These are phyloP conservation scores for Actinernus sp. DNA, from an alignment of 92 coral and sea anemone genomes.

Conservation along the genomic window DNA sequence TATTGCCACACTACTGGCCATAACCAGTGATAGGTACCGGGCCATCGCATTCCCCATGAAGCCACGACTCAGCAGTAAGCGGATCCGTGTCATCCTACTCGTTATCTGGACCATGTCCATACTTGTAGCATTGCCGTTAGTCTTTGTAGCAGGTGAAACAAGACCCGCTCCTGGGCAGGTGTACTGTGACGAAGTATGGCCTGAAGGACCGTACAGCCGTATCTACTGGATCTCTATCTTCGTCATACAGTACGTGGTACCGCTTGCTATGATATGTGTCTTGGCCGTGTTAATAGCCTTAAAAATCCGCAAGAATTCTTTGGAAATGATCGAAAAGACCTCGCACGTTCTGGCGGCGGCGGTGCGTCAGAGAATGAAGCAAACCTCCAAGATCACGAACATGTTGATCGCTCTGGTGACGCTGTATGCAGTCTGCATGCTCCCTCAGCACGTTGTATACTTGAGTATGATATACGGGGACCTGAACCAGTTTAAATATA, in stretches of 20 bases:
- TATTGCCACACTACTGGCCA: slow-evolving; percentile 86
- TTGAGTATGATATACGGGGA: slow-evolving; percentile 83
- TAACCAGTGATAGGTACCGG: slow-evolving; percentile 92
- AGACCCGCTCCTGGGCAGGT: slow-evolving; percentile 55
- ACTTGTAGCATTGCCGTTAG: slow-evolving; percentile 69
- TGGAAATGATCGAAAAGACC: slow-evolving; percentile 54
- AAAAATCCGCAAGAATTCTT: slow-evolving; percentile 69
- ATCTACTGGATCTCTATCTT: slow-evolving; percentile 94
- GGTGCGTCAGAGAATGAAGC: slow-evolving; percentile 80
- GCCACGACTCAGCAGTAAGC: slow-evolving; percentile 75
- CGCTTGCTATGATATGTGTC: slow-evolving; percentile 70
- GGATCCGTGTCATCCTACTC: slow-evolving; percentile 68
- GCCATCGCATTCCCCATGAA: slow-evolving; percentile 90
- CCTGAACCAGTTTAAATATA: slow-evolving; percentile 63
- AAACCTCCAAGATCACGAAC: slow-evolving; percentile 93
- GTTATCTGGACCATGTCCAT: slow-evolving; percentile 82
- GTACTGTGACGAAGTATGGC: slow-evolving; percentile 94
- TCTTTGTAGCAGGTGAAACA: slow-evolving; percentile 62
- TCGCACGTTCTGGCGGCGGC: slow-evolving; percentile 80
- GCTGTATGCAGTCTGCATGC: slow-evolving; percentile 93
- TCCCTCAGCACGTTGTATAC: slow-evolving; percentile 93
- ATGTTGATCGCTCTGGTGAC: slow-evolving; percentile 90
- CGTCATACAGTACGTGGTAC: slow-evolving; percentile 87
- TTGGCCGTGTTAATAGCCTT: slow-evolving; percentile 74
- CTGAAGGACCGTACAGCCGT: slow-evolving; percentile 40